Evolutionary conservation across 2,797 vertebrate species (phyloP).

Genomic region (Rhyacichthys aspro): DNA sequence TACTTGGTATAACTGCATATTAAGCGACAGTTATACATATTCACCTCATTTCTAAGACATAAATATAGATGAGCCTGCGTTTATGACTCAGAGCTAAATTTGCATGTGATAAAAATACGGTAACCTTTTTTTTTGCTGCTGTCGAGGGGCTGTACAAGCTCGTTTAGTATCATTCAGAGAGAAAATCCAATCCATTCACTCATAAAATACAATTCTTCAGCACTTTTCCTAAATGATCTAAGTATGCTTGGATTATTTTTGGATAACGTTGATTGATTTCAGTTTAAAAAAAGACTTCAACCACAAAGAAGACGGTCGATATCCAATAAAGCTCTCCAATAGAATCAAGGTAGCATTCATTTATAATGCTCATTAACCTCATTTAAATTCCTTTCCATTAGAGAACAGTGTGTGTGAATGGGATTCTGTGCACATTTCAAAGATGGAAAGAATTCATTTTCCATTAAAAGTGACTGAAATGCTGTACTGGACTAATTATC

Average conservation of each 20-base stretch:
- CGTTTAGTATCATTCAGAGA: too few relatives aligned
- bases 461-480: constrained; percentile 8
- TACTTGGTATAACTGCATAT: background rate
- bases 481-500: constrained; percentile 15
- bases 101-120: too few relatives aligned
- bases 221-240: background rate
- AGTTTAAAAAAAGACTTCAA: background rate
- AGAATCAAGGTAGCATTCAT: background rate
- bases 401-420: background rate
- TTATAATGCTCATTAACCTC: background rate
- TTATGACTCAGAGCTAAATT: too few relatives aligned
- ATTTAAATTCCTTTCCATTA: constrained; percentile 8
- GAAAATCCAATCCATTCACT: too few relatives aligned
- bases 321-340: background rate
- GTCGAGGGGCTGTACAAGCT: too few relatives aligned
- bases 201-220: background rate
- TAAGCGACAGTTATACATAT: background rate
- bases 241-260: background rate
- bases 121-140: too few relatives aligned
- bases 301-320: background rate
- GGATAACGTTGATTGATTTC: background rate
- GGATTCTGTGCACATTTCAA: constrained; percentile 13
- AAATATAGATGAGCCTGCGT: background rate
- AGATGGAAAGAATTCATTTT: background rate
- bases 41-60: background rate